A percentile compares a stretch with the other conserved stretches of the same genome.
Evolutionary conservation across 1,140 invertebrate genomes (phyloP).

Genomic region (Tachypleus tridentatus): DNA sequence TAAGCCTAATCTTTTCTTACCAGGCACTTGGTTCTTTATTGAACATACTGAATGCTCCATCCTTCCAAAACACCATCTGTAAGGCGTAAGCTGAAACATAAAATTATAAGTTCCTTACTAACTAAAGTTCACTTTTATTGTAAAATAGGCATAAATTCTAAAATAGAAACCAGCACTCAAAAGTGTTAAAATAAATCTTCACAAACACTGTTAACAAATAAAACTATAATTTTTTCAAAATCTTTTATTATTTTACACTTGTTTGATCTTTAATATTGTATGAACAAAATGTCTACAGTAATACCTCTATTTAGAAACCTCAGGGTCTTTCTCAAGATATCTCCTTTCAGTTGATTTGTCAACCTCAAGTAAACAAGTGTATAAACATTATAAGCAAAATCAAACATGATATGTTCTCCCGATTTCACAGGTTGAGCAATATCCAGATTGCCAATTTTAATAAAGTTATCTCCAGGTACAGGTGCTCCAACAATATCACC

Average conservation of each 20-base stretch:
- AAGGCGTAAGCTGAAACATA: constrained; percentile 18
- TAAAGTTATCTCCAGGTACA: constrained; percentile 4
- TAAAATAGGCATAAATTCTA: too few relatives aligned
- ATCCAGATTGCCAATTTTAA: constrained; percentile 11
- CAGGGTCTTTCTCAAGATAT: constrained; percentile 30
- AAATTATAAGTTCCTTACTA: too few relatives aligned
- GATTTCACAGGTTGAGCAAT: constrained; percentile 18
- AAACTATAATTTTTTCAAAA: too few relatives aligned
- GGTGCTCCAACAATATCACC: constrained; percentile 24
- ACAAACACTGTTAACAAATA: too few relatives aligned
- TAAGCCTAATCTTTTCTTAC: constrained; percentile 25
- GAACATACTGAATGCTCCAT: constrained; percentile 39
- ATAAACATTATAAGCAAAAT: constrained; percentile 46
- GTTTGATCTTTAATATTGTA: too few relatives aligned
- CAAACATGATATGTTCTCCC: constrained; percentile 36
- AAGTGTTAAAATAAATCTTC: too few relatives aligned
- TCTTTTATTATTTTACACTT: too few relatives aligned
- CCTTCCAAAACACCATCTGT: constrained; percentile 19
- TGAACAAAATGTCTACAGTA: too few relatives aligned
- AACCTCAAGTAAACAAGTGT: constrained; percentile 45
- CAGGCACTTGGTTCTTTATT: constrained; percentile 38
- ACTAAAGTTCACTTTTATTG: too few relatives aligned
- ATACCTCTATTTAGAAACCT: constrained; percentile 37
- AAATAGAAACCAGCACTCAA: too few relatives aligned
- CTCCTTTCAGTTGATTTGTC: constrained; percentile 41